These are phyloP conservation scores for Microctenopoma lineatum DNA, from an alignment of 2,797 vertebrate genomes.

Conservation along the genomic window DNA sequence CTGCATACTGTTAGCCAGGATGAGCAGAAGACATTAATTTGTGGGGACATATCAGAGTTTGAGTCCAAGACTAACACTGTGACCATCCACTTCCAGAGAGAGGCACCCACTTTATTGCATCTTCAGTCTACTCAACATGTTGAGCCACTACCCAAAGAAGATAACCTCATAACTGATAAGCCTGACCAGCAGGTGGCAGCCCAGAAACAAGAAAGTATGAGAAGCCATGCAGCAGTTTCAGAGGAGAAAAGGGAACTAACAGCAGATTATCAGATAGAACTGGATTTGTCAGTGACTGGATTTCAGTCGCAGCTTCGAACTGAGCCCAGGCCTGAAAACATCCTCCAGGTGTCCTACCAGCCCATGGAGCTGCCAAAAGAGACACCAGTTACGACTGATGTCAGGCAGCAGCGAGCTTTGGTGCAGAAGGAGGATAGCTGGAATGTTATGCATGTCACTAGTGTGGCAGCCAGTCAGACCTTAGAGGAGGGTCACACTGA, in stretches of 20 bases:
- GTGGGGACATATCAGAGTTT: slow-evolving; percentile 78
- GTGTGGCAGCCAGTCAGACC: slow-evolving; percentile 76
- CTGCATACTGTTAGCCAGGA: slow-evolving; percentile 81
- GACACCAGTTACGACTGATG: slow-evolving; percentile 62
- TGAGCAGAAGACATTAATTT: slow-evolving; percentile 76
- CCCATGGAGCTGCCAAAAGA: slow-evolving; percentile 86
- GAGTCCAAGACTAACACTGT: slow-evolving; percentile 61
- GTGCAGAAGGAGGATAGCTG: slow-evolving; percentile 87
- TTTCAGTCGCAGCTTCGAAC: slow-evolving; percentile 67
- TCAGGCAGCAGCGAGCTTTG: slow-evolving; percentile 82
- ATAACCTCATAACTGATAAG: slow-evolving; percentile 71
- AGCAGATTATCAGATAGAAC: slow-evolving; percentile 78
- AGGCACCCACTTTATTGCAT: slow-evolving; percentile 73
- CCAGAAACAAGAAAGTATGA: slow-evolving; percentile 82
- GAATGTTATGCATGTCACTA: slow-evolving; percentile 81
- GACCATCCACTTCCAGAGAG: slow-evolving; percentile 70
- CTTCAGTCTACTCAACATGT: slow-evolving; percentile 79
- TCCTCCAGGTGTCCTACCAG: slow-evolving; percentile 80
- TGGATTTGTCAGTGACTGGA: slow-evolving; percentile 77
- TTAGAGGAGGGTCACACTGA: slow-evolving; percentile 82
- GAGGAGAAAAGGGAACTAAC: slow-evolving; percentile 82
- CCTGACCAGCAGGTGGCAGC: slow-evolving; percentile 77
- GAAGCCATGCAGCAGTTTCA: slow-evolving; percentile 72
- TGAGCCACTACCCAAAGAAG: slow-evolving; percentile 84
- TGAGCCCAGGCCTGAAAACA: slow-evolving; percentile 78